Conservation (phyloP, 2,888 invertebrate species). For the Anthophora plumipes region DNA sequence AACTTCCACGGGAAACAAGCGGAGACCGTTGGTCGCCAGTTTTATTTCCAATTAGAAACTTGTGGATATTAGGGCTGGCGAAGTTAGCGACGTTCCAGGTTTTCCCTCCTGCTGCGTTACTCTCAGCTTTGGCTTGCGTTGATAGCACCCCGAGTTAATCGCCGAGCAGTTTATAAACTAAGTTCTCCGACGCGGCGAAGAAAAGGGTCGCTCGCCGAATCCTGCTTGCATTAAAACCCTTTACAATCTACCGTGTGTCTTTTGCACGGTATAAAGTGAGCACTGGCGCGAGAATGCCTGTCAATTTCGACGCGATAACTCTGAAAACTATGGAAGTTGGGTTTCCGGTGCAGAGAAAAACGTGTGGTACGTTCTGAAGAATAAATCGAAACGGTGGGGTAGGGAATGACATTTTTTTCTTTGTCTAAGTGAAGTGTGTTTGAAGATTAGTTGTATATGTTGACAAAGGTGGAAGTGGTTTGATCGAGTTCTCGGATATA, state of each 20-base stretch:
- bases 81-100: slow-evolving; percentile 53
- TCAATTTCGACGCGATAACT: not conserved
- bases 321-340: too few relatives aligned
- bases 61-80: slow-evolving; percentile 43
- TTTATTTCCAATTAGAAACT: slow-evolving; percentile 61
- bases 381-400: too few relatives aligned
- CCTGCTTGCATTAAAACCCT: slow-evolving; percentile 28
- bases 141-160: slow-evolving; percentile 63
- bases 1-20: too few relatives aligned
- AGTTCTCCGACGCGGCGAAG: slow-evolving; percentile 45
- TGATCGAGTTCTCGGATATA: not conserved
- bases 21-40: not conserved
- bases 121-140: slow-evolving; percentile 52
- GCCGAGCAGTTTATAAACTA: slow-evolving; percentile 65
- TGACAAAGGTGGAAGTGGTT: not conserved
- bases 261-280: not conserved
- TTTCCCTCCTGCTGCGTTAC: slow-evolving; percentile 26
- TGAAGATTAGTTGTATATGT: not conserved
- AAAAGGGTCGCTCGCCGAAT: slow-evolving; percentile 43
- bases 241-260: slow-evolving; percentile 15
- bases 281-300: not conserved
- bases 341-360: too few relatives aligned
- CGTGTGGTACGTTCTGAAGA: too few relatives aligned
- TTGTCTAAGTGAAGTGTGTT: not conserved
- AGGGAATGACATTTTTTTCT: too few relatives aligned